Percentiles rank a stretch among this genome's conserved stretches.
These are phyloP conservation scores for Xanthia togata DNA, from an alignment of 2,888 invertebrate species.

Conservation along the genomic window DNA sequence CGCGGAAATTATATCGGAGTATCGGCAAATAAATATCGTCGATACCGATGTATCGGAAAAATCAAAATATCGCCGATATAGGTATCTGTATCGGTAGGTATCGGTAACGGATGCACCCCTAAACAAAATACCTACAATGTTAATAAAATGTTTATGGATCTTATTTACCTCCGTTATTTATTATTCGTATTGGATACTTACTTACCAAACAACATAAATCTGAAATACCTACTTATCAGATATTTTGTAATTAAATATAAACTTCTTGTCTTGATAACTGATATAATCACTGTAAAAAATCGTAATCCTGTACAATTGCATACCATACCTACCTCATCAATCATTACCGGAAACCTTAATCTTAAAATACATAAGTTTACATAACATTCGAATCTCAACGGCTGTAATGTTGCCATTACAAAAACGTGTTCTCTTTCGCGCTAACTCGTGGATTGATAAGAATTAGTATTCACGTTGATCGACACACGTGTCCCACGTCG, in stretches of 20 bases:
- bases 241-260: not conserved
- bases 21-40: too few relatives aligned
- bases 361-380: slow-evolving; percentile 11
- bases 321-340: slow-evolving; percentile 11
- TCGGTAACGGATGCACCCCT: too few relatives aligned
- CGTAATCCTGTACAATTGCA: not conserved
- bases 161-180: not conserved
- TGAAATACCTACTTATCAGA: not conserved
- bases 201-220: not conserved
- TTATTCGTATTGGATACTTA: not conserved
- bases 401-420: slow-evolving; percentile 35
- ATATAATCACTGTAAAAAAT: slow-evolving; percentile 13
- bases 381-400: slow-evolving; percentile 28
- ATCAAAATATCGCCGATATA: too few relatives aligned
- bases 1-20: too few relatives aligned
- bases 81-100: too few relatives aligned
- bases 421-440: slow-evolving; percentile 42
- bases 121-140: too few relatives aligned
- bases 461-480: slow-evolving; percentile 69
- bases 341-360: slow-evolving; percentile 31
- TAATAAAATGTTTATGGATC: not conserved
- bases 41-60: too few relatives aligned
- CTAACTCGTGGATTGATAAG: slow-evolving; percentile 60
- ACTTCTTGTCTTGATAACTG: not conserved
- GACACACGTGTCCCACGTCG: slow-evolving; percentile 68